Conservation (phyloP, 35 echinoderm and acorn worm genomes). For the Strongylocentrotus purpuratus region DNA sequence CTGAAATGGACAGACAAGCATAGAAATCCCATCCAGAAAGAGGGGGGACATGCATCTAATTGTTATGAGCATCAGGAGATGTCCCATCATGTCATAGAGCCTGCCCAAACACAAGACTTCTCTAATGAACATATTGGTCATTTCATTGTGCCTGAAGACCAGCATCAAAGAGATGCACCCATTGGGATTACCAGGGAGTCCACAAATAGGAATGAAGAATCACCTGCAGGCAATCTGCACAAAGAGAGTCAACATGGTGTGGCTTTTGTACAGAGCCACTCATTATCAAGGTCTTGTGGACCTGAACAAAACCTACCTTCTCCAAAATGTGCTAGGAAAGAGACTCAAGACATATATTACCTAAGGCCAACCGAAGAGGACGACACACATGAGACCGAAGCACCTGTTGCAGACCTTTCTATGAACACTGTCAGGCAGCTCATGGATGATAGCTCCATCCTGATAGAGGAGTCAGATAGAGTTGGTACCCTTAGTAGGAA, state of each 20-base stretch:
- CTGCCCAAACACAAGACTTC: too few relatives aligned
- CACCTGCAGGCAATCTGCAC: not conserved
- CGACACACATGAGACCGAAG: not conserved
- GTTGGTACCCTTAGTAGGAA: not conserved
- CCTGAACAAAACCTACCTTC: not conserved
- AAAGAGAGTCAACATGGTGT: not conserved
- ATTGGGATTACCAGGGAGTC: not conserved
- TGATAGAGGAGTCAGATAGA: not conserved
- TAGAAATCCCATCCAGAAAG: not conserved
- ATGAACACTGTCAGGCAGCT: not conserved
- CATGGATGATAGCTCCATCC: not conserved
- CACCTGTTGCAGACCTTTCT: constrained; percentile 1
- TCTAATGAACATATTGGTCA: too few relatives aligned
- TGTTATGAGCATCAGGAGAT: not conserved
- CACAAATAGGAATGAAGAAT: not conserved
- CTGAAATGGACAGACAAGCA: not conserved
- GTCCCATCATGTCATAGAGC: too few relatives aligned
- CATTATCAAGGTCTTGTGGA: not conserved
- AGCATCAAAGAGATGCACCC: not conserved
- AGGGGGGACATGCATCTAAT: not conserved
- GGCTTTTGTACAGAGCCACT: not conserved
- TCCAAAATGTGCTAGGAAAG: not conserved
- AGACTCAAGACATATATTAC: not conserved
- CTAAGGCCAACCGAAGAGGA: not conserved
- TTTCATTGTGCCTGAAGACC: not conserved